Evolutionary conservation across 1,140 invertebrate genomes (phyloP), one percentile per base, ranked within the genome.

Genomic region (Drosophila teissieri): DNA sequence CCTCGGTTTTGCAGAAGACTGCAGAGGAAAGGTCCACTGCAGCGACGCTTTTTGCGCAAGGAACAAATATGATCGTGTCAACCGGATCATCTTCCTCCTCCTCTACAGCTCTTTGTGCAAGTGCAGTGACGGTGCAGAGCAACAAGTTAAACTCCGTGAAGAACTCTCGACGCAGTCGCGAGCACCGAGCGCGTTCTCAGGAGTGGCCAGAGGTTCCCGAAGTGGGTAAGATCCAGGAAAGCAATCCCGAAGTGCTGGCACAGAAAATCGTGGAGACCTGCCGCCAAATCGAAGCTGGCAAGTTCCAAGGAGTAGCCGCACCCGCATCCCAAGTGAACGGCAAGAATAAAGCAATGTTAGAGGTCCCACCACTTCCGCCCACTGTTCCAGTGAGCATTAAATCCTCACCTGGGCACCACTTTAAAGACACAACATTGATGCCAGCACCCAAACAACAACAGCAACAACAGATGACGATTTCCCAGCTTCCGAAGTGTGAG

Each of bases 171-270:
- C 96, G 96, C 85, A 94, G 93, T 40, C 93, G 96, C 24, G 96
- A 97, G 58, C 94, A 95, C 60, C 94, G 96, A 2, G 95, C 95
- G 3, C 93, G 96, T 3, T 97, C 96, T 1, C 97, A 97, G 91
- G 97, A 98, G 83, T 98, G 97, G 97, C 97, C 97, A 0, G 96
- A 97, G 73, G 96, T 98, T 24, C 97, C 97, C 1, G 96, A 97
- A 75, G 95, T 97, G 34, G 96, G 95, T 3, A 97, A 97, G 92
- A 98, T 98, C 63, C 96, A 97, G 81, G 97, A 98, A 82, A 97
- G 97, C 80, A 97, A 98, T 93, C 97, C 97, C 0, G 97, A 98
- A 92, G 95, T 97, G 44, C 92, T 98, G 14, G 97, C 97, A 0
- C 96, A 97, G 91, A 98, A 98, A 90, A 97, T 98, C 67, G 92